These are phyloP conservation scores for Apis cerana DNA, from an alignment of 1,140 invertebrate species.

Conservation along the genomic window DNA sequence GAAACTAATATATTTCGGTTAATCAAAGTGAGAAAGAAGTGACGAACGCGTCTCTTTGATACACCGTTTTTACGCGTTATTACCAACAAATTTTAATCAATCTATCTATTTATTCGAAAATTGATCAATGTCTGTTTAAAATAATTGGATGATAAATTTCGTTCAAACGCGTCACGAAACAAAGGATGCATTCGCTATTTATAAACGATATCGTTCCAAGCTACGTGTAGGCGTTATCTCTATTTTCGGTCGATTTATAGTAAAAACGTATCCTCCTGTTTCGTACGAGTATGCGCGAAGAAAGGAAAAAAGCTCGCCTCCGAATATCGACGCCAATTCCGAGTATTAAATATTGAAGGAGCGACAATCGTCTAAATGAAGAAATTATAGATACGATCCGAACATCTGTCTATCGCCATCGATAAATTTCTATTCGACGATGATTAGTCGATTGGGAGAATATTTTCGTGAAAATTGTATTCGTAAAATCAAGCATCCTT, in stretches of 20 bases:
- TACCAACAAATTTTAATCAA: slow-evolving; percentile 11
- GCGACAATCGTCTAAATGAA: slow-evolving; percentile 31
- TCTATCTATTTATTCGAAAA: background rate
- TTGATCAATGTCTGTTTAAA: background rate
- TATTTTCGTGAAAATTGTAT: background rate
- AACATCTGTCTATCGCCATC: background rate
- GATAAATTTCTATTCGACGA: background rate
- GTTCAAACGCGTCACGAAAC: background rate
- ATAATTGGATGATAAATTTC: background rate
- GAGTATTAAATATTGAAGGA: slow-evolving; percentile 42
- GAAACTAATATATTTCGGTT: background rate
- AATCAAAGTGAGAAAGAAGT: slow-evolving; percentile 12
- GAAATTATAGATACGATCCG: background rate
- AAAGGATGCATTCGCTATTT: slow-evolving; percentile 15
- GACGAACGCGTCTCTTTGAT: background rate
- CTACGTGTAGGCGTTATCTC: background rate
- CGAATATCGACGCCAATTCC: slow-evolving; percentile 15
- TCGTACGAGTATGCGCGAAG: background rate
- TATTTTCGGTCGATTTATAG: slow-evolving; percentile 29
- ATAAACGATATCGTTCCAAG: background rate
- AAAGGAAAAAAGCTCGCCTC: background rate
- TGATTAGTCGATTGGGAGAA: background rate
- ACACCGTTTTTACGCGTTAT: background rate
- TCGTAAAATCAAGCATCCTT: background rate
- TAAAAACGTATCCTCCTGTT: slow-evolving; percentile 16